Evolutionary conservation across 2,888 invertebrate genomes (phyloP), one percentile per base, ranked within the genome.

Genomic region (Dynastes tityus): DNA sequence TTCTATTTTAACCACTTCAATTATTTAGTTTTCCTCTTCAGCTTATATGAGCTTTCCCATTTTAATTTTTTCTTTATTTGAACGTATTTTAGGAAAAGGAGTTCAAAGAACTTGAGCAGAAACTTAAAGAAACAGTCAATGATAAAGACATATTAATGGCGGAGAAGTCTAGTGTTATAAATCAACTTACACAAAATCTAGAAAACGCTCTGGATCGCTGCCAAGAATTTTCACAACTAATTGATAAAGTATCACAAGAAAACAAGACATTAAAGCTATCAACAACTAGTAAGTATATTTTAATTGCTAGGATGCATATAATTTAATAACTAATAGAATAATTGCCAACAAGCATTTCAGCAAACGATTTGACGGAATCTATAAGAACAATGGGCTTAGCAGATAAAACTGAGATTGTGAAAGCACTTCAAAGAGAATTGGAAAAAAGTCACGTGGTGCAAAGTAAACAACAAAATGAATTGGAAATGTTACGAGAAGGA

Each of bases 371-470:
- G 16, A 61, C 78, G 51, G 78, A 80, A 51, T 79, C 79, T 16
- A 63, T 53, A 71, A 78, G 45, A 65, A 70, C 45, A 65, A 78
- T 80, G 67, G 81, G 80, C 9, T 80, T 83, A 8, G 80, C 77
- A 13, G 81, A 83, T 53, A 82, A 83, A 70, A 81, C 80, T 13
- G 83, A 83, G 63, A 81, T 82, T 16, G 81, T 83, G 3, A 82
- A 82, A 49, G 81, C 80, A 22, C 67, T 83, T 51, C 82, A 83
- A 67, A 81, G 77, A 64, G 82, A 83, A 76, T 71, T 83, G 76
- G 82, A 81, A 5, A 83, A 82, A 79, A 51, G 79, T 64, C 76
- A 65, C 4, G 78, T 78, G 11, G 32, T 78, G 1, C 80, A 81
- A 53, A 51, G n/a, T 1, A 80, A 79, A 45, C 81, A 80, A 58